Evolutionary conservation across 2,113 vertebrate genomes (phyloP).

Genomic region (Mustelus asterias): DNA sequence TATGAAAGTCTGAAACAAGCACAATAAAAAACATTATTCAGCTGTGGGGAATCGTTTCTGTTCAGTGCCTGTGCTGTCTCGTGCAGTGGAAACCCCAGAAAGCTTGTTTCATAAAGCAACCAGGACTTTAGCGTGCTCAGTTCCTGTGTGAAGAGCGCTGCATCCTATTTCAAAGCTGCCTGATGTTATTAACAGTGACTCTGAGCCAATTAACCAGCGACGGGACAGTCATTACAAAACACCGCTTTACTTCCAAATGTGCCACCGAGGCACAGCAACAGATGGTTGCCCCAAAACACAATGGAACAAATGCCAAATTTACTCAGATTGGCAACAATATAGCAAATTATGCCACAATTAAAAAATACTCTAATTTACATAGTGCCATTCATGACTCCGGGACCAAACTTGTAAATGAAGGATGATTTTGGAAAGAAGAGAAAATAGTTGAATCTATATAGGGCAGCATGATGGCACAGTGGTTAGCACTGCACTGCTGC

Average conservation of each 20-base stretch:
- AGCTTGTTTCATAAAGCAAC: background rate
- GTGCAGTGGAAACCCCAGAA: background rate
- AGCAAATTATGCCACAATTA: background rate
- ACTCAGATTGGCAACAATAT: background rate
- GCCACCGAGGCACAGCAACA: background rate
- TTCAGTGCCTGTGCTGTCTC: background rate
- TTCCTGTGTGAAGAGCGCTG: background rate
- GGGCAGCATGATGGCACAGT: too few species aligned
- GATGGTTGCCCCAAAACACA: background rate
- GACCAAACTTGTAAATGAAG: background rate
- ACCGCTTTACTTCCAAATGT: background rate
- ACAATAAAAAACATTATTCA: background rate
- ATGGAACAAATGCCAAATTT: background rate
- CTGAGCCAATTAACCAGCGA: background rate
- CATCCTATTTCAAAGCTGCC: background rate
- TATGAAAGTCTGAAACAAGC: background rate
- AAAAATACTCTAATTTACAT: background rate
- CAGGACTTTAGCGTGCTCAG: background rate
- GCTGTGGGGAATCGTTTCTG: constrained; percentile 11
- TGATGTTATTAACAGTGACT: background rate
- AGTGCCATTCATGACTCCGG: background rate
- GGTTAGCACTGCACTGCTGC: too few species aligned
- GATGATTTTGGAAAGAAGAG: background rate
- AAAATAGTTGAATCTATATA: too few species aligned
- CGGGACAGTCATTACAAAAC: background rate